Evolutionary conservation across 1,140 invertebrate species (phyloP), one percentile per base, ranked within the genome.

Genomic region (Popillia japonica): DNA sequence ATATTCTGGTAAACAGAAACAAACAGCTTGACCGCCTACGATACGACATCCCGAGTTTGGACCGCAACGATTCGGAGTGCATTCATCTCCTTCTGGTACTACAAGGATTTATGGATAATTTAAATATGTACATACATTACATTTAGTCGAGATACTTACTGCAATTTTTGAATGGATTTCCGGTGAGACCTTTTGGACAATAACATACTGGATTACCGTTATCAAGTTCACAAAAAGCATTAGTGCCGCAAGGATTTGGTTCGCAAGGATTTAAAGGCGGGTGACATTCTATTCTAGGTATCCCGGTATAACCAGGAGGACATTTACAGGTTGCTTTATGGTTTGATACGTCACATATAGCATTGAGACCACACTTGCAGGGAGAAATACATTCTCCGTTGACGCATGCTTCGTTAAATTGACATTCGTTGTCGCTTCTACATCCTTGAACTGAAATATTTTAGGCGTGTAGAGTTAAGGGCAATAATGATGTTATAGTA

Each of bases 91-190:
- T 88, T 96, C 94, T 42, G 94, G 95, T 87, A 96, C 95, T 96
- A 84, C 80, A 89, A 88, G 79, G 68, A 72, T n/a, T 9, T 77
- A 78, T 34, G 77, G 8, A 17, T 61, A 78, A 78, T 11, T 40
- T 78, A 34, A 74, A n/a, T 74, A 11, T 74, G 0, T 10, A 72
- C 8, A 40, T 11, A 2, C 9, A 3, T 40, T 17, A 74, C 61
- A 79, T 68, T 17, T 75, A 76, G 40, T 40, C 61, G 55, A 41
- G 14, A 82, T 84, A 95, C 94, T 90, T 92, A 96, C 95, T 95
- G 89, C 95, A 97, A 87, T 93, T 94, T 79, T 94, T 92, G 84
- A 96, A 97, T 11, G 96, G 96, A 90, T 96, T 96, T 87, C 96
- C 96, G 10, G 95, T 97, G 76, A 94, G 88, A 81, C 95, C 95